Base-by-base conservation (phyloP, 2,113 vertebrate genomes). In the Pimephales promelas region DNA sequence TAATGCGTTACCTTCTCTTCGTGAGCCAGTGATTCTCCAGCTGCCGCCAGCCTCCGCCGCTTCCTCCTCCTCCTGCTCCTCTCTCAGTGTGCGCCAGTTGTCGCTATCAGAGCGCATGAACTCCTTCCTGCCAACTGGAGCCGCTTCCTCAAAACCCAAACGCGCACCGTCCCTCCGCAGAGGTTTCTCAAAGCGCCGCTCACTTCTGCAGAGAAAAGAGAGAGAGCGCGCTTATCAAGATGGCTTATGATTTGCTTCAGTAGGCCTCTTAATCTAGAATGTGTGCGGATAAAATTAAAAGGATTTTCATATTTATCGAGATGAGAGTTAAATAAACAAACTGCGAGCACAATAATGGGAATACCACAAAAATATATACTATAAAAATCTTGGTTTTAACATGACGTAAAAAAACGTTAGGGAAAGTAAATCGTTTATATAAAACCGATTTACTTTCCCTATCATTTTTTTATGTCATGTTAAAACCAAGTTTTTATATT, bases 71-170 rank as follows among this genome's bases (percentile, higher is more conserved):
- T 96, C 94, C 56, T 96, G 95, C 78, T 97, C 96, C 70, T 97
- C 97, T 2, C 97, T 90, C 18, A 97, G 94, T 1, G 95, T 96
- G 73, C 97, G 96, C 97, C 97, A 97, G 89, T 97, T 97, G 91
- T 97, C 96, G 1, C 96, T 97, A 90, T 97, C 97, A 1, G 97
- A 96, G 82, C 97, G 96, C 79, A 96, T 94, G 47, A 93, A 96
- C 26, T 97, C 97, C 90, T 97, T 97, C 88, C 96, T 94, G 0
- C 85, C 91, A 3, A 91, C 91, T 31, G 83, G 85, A 11, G 75
- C 90, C 7, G 89, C 81, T 82, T 97, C 97, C 86, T 97, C 96
- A 87, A 97, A 97, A n/a, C 93, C 94, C 1, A 94, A 93, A 16
- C 97, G 96, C 45, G 92, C 95, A 83, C 92, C 95, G 80, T 97